Percentiles rank a stretch among this genome's conserved stretches.
Conservation (phyloP, 2,797 vertebrate genomes). For the Cygnus olor region DNA sequence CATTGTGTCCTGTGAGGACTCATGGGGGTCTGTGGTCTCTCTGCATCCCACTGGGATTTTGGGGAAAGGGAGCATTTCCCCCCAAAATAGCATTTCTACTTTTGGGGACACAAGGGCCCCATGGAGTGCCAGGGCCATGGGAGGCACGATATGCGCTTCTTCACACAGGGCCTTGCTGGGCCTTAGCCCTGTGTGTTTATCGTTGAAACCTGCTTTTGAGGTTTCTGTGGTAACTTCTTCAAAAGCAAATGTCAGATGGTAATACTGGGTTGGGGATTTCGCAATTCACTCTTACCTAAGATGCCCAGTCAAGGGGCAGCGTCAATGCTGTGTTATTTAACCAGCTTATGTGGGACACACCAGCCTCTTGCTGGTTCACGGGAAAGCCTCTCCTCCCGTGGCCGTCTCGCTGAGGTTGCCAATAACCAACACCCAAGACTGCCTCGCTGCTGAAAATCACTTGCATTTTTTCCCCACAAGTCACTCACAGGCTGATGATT, state of each 20-base stretch:
- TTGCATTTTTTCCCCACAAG: slow-evolving; percentile 24
- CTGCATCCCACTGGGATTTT: neutral
- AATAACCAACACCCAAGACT: neutral
- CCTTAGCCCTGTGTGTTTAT: neutral
- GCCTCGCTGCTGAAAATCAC: neutral
- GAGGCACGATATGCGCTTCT: neutral
- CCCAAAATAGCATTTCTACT: neutral
- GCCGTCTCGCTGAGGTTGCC: rapidly evolving
- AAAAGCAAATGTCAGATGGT: slow-evolving; percentile 65
- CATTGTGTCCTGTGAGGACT: neutral
- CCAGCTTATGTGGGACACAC: slow-evolving; percentile 35
- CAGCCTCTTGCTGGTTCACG: neutral
- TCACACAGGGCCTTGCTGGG: rapidly evolving
- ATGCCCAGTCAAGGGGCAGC: slow-evolving; percentile 47
- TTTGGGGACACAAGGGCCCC: neutral
- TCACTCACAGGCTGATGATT: neutral
- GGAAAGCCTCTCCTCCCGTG: neutral
- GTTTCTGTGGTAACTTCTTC: slow-evolving; percentile 73
- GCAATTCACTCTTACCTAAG: slow-evolving; percentile 72
- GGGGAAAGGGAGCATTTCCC: neutral
- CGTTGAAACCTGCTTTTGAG: slow-evolving; percentile 69
- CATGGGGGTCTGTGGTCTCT: neutral
- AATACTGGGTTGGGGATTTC: slow-evolving; percentile 60
- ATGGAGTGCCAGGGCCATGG: neutral
- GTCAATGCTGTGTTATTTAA: slow-evolving; percentile 46